Conservation (phyloP, 2,888 invertebrate genomes). For the Cheilosia urbana region DNA sequence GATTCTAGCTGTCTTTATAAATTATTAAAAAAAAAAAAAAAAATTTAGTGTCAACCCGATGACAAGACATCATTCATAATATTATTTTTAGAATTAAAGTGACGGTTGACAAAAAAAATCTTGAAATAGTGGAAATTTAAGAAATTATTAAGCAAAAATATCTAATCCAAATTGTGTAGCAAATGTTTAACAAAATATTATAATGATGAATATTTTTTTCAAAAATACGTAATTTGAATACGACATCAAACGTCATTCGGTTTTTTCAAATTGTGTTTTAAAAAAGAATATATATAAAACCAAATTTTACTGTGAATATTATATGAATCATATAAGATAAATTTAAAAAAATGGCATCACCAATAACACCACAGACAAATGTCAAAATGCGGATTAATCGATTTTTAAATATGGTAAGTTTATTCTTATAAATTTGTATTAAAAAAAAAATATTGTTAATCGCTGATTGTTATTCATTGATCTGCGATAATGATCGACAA, state of each 20-base stretch:
- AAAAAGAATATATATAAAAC: slow-evolving; percentile 47
- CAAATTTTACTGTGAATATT: slow-evolving; percentile 37
- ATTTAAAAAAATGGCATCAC: slow-evolving; percentile 36
- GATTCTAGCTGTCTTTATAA: no score
- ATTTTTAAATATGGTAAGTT: slow-evolving; percentile 56
- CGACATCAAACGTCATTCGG: slow-evolving; percentile 8
- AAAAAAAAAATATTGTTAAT: no score
- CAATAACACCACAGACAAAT: slow-evolving; percentile 26
- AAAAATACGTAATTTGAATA: slow-evolving; percentile 16
- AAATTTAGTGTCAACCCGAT: slow-evolving; percentile 22
- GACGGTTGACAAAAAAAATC: neutral
- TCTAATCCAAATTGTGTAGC: slow-evolving; percentile 1
- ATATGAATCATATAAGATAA: slow-evolving; percentile 55
- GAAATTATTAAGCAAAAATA: neutral
- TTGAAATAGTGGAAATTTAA: slow-evolving; percentile 6
- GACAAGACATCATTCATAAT: slow-evolving; percentile 40
- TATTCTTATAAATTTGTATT: no score
- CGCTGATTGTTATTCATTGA: no score
- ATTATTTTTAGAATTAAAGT: slow-evolving; percentile 15
- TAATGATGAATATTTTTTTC: slow-evolving; percentile 43
- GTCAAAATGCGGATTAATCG: slow-evolving; percentile 68
- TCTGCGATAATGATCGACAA: no score
- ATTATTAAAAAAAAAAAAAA: no score
- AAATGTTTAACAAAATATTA: slow-evolving; percentile 19
- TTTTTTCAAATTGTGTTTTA: neutral